Evolutionary conservation across 2,797 vertebrate genomes (phyloP).

Genomic region (Sebastes glaucus): DNA sequence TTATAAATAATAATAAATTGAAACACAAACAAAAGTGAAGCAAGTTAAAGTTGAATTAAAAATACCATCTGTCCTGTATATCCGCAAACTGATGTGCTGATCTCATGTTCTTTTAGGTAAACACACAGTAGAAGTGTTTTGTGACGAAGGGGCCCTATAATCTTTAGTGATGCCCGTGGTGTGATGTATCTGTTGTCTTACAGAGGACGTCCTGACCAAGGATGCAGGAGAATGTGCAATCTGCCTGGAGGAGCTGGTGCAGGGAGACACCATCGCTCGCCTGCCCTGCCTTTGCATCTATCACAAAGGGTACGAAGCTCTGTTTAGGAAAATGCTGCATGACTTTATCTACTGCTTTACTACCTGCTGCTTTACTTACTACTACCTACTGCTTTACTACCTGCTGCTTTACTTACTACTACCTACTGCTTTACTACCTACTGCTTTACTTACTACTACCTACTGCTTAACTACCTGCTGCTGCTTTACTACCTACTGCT

Average conservation of each 20-base stretch:
- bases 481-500: no score
- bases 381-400: no score
- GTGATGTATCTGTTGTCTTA: constrained; percentile 53
- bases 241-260: constrained; percentile 93
- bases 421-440: no score
- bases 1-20: neutral
- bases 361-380: no score
- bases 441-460: no score
- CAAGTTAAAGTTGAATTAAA: neutral
- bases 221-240: constrained; percentile 96
- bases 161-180: neutral
- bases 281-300: constrained; percentile 98
- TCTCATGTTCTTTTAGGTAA: neutral
- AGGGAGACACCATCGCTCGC: constrained; percentile 95
- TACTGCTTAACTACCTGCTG: no score
- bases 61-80: no score
- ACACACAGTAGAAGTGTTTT: no score
- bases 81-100: neutral
- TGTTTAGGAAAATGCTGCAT: no score
- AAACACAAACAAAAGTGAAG: neutral
- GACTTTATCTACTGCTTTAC: no score
- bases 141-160: neutral
- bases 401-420: no score
- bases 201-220: constrained; percentile 95
- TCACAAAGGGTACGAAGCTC: constrained; percentile 88